Evolutionary conservation across 1,140 invertebrate genomes (phyloP), one percentile per base, ranked within the genome.

Genomic region (Oryctes rhinoceros): DNA sequence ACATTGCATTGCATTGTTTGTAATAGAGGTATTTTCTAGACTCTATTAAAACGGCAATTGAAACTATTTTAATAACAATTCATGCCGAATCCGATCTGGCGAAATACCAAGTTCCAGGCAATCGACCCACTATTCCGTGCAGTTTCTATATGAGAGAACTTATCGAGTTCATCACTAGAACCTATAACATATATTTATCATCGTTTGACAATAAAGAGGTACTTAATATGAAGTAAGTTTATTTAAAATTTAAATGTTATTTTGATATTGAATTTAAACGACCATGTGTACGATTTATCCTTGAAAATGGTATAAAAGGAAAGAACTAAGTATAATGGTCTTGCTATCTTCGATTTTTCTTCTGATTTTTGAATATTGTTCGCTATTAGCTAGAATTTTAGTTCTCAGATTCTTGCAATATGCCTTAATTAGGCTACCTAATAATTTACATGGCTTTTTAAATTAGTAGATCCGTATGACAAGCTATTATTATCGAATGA

Each of bases 131-230:
- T 6, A 62, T 89, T 35, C 87, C 89, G 4, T 91, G 89, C 79
- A 98, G 96, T 6, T 92, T 97, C 71, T 99, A 98, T 85, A 97
- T 99, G 94, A 93, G 94, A 85, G 97, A 99, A 87, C 88, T 99
- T 6, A 95, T 97, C 86, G 92, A 94, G 79, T 98, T 99, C 88
- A 92, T 98, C 78, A 88, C 90, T 11, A 90, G 97, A 81, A 94
- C 92, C 15, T 92, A 92, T 78, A 90, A 90, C 35, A 92, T 94
- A 79, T 96, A 96, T 86, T 89, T 97, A 24, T 86, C 90, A n/a
- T 89, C 91, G 59, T 97, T 94, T 83, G 91, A 93, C 81, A 94
- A 94, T 86, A 91, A 91, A 83, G 89, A 92, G 81, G 89, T 94
- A 80, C 90, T 95, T 48, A 85, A 88, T 47, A 89, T 92, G 85